A percentile compares a stretch with the other conserved stretches of the same genome.
These are phyloP conservation scores for Trichogramma evanescens DNA, from an alignment of 2,888 invertebrate species.

Conservation along the genomic window DNA sequence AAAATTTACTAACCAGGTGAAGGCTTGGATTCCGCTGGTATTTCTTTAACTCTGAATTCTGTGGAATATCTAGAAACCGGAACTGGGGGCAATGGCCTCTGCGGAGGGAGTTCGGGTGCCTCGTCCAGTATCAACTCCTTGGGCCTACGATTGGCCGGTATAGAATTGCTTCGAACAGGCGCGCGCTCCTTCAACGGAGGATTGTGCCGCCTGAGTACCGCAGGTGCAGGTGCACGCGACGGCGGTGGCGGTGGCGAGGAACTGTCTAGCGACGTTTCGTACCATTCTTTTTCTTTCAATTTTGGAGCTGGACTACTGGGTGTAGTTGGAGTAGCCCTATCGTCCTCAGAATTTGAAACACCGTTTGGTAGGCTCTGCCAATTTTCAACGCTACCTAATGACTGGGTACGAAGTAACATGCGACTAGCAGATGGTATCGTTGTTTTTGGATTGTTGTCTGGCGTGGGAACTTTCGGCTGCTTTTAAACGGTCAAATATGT, in stretches of 20 bases:
- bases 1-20: slow-evolving; percentile 39
- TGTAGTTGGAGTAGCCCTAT: slow-evolving; percentile 15
- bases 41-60: slow-evolving; percentile 51
- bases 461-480: slow-evolving; percentile 2
- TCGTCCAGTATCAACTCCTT: slow-evolving; percentile 24
- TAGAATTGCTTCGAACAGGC: slow-evolving; percentile 22
- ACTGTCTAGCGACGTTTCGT: slow-evolving; percentile 60
- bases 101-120: not conserved
- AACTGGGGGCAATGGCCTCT: slow-evolving; percentile 4
- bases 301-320: slow-evolving; percentile 23
- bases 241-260: slow-evolving; percentile 21
- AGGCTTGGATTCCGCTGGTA: slow-evolving; percentile 55
- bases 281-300: slow-evolving; percentile 59
- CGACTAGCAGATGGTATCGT: slow-evolving; percentile 20
- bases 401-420: slow-evolving; percentile 53
- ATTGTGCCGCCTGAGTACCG: slow-evolving; percentile 4
- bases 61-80: slow-evolving; percentile 34
- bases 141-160: slow-evolving; percentile 17
- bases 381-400: slow-evolving; percentile 54
- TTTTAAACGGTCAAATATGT: not conserved
- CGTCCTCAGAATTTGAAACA: slow-evolving; percentile 2
- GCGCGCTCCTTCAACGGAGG: slow-evolving; percentile 13
- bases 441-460: slow-evolving; percentile 26
- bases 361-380: slow-evolving; percentile 36
- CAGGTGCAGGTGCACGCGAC: not conserved